These are phyloP conservation scores for Monochamus saltuarius DNA, from an alignment of 1,140 invertebrate genomes.

Conservation along the genomic window DNA sequence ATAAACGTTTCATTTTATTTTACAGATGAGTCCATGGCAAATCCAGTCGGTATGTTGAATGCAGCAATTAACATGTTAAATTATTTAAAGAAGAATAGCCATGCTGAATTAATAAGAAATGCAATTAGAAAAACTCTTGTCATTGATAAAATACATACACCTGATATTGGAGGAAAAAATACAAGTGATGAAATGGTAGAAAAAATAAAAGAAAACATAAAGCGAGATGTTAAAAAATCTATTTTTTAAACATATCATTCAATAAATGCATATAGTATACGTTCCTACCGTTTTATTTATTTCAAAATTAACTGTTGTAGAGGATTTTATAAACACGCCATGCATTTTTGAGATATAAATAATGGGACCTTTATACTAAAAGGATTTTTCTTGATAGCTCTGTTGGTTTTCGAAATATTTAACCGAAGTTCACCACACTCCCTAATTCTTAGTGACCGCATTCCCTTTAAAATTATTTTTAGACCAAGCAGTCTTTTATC, in stretches of 20 bases:
- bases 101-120: constrained; percentile 73
- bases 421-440: too few relatives aligned
- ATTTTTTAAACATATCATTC: not conserved
- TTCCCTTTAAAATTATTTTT: too few relatives aligned
- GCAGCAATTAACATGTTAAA: constrained; percentile 89
- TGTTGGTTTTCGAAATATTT: too few relatives aligned
- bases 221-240: not conserved
- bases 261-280: too few relatives aligned
- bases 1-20: constrained; percentile 20
- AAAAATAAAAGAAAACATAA: constrained; percentile 33
- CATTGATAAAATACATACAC: constrained; percentile 74
- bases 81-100: constrained; percentile 77
- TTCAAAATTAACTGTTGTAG: too few relatives aligned
- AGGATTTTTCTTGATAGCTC: too few relatives aligned
- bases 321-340: too few relatives aligned
- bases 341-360: too few relatives aligned
- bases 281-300: too few relatives aligned
- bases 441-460: too few relatives aligned
- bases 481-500: too few relatives aligned
- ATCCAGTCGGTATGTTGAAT: constrained; percentile 93
- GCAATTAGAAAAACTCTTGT: constrained; percentile 80
- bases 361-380: too few relatives aligned
- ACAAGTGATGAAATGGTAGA: constrained; percentile 33
- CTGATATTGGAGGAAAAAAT: constrained; percentile 54
- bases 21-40: constrained; percentile 76